Conservation (phyloP, 2,888 invertebrate species). For the Agrochola litura region DNA sequence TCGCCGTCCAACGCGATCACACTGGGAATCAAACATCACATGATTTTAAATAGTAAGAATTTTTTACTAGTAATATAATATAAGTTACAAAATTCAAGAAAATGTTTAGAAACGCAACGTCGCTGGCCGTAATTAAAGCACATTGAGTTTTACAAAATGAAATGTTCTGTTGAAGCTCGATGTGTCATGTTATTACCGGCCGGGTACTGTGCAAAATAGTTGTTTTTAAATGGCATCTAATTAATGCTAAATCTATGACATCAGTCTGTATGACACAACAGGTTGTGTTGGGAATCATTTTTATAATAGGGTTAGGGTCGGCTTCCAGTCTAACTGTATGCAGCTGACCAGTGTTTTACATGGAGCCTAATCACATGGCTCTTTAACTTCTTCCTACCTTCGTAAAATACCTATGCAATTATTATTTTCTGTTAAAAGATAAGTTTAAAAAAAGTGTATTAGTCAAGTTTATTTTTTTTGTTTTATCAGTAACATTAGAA, state of each 20-base stretch:
- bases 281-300: not conserved
- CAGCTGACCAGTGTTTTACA: too few species aligned
- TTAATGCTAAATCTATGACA: not conserved
- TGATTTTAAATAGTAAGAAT: not conserved
- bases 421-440: not conserved
- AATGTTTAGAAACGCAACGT: not conserved
- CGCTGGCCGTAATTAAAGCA: not conserved
- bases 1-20: conserved; percentile 99
- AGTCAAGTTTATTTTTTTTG: not conserved
- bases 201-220: not conserved
- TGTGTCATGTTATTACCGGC: not conserved
- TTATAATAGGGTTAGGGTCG: not conserved
- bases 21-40: conserved; percentile 83
- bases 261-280: not conserved
- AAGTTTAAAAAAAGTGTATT: too few species aligned
- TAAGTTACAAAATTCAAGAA: not conserved
- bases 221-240: not conserved
- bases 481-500: not conserved
- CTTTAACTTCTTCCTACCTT: too few species aligned
- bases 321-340: not conserved
- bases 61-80: not conserved
- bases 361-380: too few species aligned
- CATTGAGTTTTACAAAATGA: not conserved
- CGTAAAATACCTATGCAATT: not conserved
- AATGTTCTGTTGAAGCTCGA: too few species aligned